Conservation (phyloP, 35 echinoderm and acorn worm species). For the Chiridota heheva region DNA sequence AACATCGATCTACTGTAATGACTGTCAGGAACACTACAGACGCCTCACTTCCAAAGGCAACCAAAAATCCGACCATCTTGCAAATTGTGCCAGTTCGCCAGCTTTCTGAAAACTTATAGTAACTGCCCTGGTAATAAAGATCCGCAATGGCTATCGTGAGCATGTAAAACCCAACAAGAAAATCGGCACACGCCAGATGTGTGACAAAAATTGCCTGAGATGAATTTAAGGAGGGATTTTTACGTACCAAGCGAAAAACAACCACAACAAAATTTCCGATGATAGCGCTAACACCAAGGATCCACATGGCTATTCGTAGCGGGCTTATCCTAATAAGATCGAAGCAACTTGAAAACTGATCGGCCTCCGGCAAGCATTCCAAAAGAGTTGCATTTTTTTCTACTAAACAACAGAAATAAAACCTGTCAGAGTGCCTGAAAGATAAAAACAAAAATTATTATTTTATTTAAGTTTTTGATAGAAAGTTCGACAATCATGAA, state of each 20-base stretch:
- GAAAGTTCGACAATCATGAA: no score
- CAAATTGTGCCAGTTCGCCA: constrained; percentile 44
- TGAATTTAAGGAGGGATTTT: constrained; percentile 17
- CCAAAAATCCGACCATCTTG: constrained; percentile 49
- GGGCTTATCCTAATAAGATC: constrained; percentile 66
- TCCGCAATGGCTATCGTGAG: constrained; percentile 52
- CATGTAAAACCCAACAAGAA: constrained; percentile 58
- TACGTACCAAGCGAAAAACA: constrained; percentile 23
- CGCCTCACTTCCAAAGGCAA: constrained; percentile 48
- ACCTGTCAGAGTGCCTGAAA: constrained; percentile 68
- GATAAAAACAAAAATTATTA: neutral
- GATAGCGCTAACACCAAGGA: constrained; percentile 81
- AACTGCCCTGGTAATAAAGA: constrained; percentile 26
- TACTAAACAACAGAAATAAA: constrained; percentile 83
- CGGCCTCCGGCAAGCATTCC: constrained; percentile 59
- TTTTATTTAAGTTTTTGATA: no score
- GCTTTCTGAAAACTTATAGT: constrained; percentile 20
- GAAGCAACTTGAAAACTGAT: constrained; percentile 87
- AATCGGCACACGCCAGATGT: constrained; percentile 59
- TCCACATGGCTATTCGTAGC: constrained; percentile 64
- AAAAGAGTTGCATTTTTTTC: constrained; percentile 16
- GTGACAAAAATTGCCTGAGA: constrained; percentile 38
- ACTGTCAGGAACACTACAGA: constrained; percentile 54
- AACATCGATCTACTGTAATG: constrained; percentile 56
- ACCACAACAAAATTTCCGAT: constrained; percentile 84